A percentile compares a stretch with the other conserved stretches of the same genome.
phyloP scores from a whole-genome alignment of 2,797 vertebrate genomes.

The Discoglossus pictus region DNA sequence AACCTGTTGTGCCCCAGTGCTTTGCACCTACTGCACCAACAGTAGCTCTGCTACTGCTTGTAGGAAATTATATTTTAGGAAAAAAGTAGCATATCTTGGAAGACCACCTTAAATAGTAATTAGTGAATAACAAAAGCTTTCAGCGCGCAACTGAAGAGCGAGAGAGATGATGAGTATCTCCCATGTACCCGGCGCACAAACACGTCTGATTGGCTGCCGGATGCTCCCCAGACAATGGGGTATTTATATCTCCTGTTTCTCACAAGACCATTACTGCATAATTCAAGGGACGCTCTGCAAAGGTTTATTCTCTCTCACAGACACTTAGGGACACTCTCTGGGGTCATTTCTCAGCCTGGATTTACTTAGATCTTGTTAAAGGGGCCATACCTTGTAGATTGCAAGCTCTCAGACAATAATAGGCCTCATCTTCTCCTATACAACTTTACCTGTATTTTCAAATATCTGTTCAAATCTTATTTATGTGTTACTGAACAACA shows the following conservation, averaged over 20 bases:
- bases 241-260: conserved; percentile 45
- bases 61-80: too few relatives aligned
- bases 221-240: conserved; percentile 34
- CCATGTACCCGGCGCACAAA: conserved; percentile 32
- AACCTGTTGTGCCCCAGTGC: too few relatives aligned
- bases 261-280: conserved; percentile 18
- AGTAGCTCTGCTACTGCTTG: too few relatives aligned
- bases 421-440: too few relatives aligned
- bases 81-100: background rate
- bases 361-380: too few relatives aligned
- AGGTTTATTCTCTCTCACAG: background rate
- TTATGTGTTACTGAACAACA: too few relatives aligned
- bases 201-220: conserved; percentile 20
- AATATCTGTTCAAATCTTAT: too few relatives aligned
- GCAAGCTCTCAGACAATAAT: too few relatives aligned
- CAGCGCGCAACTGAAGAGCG: conserved; percentile 5
- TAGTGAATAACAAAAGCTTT: conserved; percentile 37
- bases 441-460: too few relatives aligned
- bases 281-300: conserved; percentile 15
- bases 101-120: conserved; percentile 44
- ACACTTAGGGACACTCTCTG: background rate
- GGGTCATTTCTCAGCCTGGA: too few relatives aligned
- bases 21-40: too few relatives aligned
- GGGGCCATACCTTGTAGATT: too few relatives aligned
- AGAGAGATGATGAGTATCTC: conserved; percentile 41